These are phyloP conservation scores for Clamator glandarius DNA, from an alignment of 2,797 vertebrate species.

Conservation along the genomic window DNA sequence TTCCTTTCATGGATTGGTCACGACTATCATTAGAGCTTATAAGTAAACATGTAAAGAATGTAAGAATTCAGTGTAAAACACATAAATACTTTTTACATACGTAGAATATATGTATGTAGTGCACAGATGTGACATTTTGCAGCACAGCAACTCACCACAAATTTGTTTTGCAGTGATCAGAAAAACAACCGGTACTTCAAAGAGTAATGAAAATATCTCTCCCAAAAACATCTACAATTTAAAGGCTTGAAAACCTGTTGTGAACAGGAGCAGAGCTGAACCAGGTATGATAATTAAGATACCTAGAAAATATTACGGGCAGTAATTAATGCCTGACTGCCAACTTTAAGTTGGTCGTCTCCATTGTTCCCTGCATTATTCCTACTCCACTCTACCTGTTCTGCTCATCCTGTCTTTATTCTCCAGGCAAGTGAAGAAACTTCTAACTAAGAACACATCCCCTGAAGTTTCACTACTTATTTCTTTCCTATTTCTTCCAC, in stretches of 20 bases:
- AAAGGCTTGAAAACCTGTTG: neutral
- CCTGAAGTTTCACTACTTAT: neutral
- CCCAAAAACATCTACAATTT: neutral
- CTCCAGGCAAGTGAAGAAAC: neutral
- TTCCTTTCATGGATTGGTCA: neutral
- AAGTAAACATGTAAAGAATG: neutral
- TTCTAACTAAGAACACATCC: neutral
- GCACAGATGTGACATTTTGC: neutral
- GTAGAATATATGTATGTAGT: fast-evolving
- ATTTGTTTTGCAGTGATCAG: neutral
- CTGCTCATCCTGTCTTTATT: neutral
- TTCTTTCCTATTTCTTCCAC: neutral
- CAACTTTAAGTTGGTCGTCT: neutral
- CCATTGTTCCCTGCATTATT: neutral
- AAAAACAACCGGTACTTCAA: neutral
- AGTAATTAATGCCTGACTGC: neutral
- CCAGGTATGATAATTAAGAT: neutral
- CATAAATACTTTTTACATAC: neutral
- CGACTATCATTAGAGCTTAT: neutral
- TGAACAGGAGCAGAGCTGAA: neutral
- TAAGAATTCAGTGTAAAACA: neutral
- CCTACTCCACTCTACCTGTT: neutral
- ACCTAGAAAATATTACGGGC: neutral
- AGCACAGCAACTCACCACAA: neutral
- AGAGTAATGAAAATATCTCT: neutral